Evolutionary conservation across 2,797 vertebrate genomes (phyloP).

Genomic region (Todus mexicanus): DNA sequence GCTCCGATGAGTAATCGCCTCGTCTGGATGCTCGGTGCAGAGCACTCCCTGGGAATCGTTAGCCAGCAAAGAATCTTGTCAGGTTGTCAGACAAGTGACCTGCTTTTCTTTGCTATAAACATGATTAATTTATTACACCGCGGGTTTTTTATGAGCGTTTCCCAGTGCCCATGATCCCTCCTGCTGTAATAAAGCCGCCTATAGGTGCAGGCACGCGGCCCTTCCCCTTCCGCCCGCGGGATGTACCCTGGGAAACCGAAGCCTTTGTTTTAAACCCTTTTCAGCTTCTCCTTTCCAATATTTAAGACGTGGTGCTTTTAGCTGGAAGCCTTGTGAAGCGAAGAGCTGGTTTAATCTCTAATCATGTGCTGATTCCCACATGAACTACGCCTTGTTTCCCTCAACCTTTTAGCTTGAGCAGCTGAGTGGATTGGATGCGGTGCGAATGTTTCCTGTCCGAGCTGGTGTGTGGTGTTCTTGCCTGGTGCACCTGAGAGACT

Average conservation of each 20-base stretch:
- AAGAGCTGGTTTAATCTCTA: neutral
- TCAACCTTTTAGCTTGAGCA: neutral
- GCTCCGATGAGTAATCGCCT: neutral
- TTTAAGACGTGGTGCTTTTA: neutral
- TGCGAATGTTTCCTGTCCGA: neutral
- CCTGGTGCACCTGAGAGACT: neutral
- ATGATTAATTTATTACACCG: neutral
- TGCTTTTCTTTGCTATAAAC: constrained; percentile 11
- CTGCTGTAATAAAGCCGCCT: neutral
- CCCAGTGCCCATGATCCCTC: neutral
- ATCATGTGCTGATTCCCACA: neutral
- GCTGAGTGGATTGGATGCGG: neutral
- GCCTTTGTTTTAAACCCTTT: neutral
- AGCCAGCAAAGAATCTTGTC: neutral
- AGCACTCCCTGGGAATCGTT: neutral
- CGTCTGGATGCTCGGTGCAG: neutral
- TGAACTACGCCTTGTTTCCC: neutral
- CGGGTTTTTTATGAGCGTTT: neutral
- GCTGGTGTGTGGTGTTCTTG: neutral
- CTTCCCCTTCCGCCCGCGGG: neutral
- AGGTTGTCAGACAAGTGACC: neutral
- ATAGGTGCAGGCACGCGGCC: neutral
- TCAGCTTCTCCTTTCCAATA: neutral
- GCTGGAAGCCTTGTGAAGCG: neutral
- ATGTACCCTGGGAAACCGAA: neutral